Percentiles rank a stretch among this genome's conserved stretches.
These are phyloP conservation scores for Microcebus lehilahytsara DNA, from an alignment of 2,113 vertebrate genomes.

Conservation along the genomic window DNA sequence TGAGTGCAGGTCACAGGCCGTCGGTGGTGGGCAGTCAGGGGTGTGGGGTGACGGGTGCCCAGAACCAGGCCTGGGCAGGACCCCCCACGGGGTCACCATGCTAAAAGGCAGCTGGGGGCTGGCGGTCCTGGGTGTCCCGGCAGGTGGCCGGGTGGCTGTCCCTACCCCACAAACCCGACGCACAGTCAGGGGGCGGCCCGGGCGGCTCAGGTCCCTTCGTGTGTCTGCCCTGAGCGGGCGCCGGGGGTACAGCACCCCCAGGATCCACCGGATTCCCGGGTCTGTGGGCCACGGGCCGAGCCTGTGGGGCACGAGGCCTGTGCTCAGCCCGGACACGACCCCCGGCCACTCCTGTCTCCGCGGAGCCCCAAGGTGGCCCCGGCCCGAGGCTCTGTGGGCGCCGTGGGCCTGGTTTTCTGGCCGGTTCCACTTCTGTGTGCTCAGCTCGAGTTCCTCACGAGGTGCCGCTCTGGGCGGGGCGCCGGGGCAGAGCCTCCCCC, in stretches of 20 bases:
- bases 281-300: background rate
- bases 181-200: background rate
- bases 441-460: fast-evolving
- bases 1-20: conserved; percentile 73
- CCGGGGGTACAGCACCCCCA: fast-evolving
- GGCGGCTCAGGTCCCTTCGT: fast-evolving
- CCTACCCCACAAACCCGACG: fast-evolving
- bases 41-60: fast-evolving
- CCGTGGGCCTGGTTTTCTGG: fast-evolving
- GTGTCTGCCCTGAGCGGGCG: fast-evolving
- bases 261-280: background rate
- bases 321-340: background rate
- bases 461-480: background rate
- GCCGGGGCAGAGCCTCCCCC: too few species aligned
- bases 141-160: too few species aligned
- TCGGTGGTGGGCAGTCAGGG: background rate
- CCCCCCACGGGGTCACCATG: fast-evolving
- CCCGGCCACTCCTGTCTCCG: background rate
- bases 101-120: background rate
- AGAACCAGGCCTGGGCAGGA: background rate
- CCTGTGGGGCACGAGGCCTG: background rate
- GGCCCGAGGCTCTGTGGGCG: background rate
- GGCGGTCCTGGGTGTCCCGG: too few species aligned
- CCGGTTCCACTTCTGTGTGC: fast-evolving
- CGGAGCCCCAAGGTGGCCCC: background rate